Evolutionary conservation across 2,797 vertebrate genomes (phyloP).

Genomic region (Simalia tracyae): DNA sequence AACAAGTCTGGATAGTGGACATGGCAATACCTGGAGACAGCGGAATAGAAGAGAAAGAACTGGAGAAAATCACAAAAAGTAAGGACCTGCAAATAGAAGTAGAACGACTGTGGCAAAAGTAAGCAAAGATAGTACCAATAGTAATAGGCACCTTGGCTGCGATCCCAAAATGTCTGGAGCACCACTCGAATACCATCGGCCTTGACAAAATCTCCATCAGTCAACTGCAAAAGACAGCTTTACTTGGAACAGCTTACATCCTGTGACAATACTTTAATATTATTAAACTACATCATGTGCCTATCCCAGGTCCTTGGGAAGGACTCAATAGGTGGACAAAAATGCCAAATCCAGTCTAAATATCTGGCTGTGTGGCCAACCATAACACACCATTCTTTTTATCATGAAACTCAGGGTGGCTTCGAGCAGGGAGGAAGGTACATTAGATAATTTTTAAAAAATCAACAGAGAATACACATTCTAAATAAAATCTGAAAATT

Average conservation of each 20-base stretch:
- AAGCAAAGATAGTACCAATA: too few species aligned
- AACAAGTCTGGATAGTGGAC: too few species aligned
- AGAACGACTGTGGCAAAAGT: too few species aligned
- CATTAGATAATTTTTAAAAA: not conserved
- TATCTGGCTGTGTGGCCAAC: not conserved
- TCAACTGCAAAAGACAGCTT: too few species aligned
- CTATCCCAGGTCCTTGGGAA: not conserved
- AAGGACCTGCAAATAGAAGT: too few species aligned
- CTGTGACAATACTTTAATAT: not conserved
- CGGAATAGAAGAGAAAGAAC: too few species aligned
- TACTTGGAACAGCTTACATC: not conserved
- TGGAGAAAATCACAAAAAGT: too few species aligned
- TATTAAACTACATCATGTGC: not conserved
- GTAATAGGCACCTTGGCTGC: too few species aligned
- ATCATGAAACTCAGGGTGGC: not conserved
- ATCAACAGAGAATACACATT: not conserved
- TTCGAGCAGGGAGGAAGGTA: not conserved
- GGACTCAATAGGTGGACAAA: not conserved
- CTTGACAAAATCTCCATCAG: too few species aligned
- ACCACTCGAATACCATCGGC: too few species aligned
- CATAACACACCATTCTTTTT: not conserved
- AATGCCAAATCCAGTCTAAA: not conserved
- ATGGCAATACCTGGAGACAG: too few species aligned
- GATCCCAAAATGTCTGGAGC: too few species aligned
- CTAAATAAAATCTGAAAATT: not conserved